Evolutionary conservation across 2,113 vertebrate genomes (phyloP), one percentile per base, ranked within the genome.

Genomic region (Candoia aspera): DNA sequence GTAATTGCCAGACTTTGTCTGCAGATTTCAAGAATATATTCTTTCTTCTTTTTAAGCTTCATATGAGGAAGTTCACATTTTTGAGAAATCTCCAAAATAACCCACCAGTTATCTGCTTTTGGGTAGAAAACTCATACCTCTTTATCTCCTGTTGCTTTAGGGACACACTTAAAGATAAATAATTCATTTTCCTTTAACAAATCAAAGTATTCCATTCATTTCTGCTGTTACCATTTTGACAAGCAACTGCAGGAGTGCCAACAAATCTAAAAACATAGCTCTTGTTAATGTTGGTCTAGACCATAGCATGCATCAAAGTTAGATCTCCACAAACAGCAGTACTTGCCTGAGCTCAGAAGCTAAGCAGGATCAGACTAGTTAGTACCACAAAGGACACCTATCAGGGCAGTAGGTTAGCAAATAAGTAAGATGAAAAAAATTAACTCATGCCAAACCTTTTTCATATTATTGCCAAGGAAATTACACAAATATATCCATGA

Each of bases 281-380:
- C 79, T 55, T 68, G 73, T 90, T 26, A 86, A 37, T 13, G 24
- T 62, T 88, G 83, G 87, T 46, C 68, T 57, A 53, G 55, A 29
- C 91, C 60, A 88, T 95, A 53, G n/a, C 54, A 23, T 87, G 55
- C 68, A 62, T 92, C 92, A 79, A 37, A 19, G 33, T 79, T 79
- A 37, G 33, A 79, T 37, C 33, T 79, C 68, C 37, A 79, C 68
- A 79, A 79, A 37, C 8, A 79, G 33, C 68, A 79, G 33, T 37
- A 79, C 17, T 37, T 79, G 68, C n/a, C 6, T 37, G 17, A n/a
- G 17, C 33, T 79, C 33, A 79, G 68, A 37, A 8, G 15, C 37
- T 73, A 73, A 73, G 68, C 68, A 73, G 49, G 6, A 5, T 49
- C 49, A 49, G 49, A 49, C 4, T 49, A 49, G 49, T 49, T 49